Evolutionary conservation across 1,140 invertebrate genomes (phyloP), one percentile per base, ranked within the genome.

Genomic region (Drosophila orena): DNA sequence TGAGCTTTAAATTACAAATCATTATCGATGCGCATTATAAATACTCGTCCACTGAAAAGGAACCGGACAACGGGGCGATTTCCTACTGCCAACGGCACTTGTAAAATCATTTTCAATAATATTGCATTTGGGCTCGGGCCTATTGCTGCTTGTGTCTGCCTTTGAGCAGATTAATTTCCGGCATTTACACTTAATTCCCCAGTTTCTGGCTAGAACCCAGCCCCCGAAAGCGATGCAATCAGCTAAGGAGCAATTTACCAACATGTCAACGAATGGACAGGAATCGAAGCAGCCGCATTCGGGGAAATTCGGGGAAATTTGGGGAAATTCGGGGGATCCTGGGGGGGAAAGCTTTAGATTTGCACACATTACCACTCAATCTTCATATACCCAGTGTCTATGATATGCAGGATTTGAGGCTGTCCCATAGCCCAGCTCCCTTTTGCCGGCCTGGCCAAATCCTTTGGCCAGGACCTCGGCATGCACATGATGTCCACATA

Each of bases 281-380:
- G n/a, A 27, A 50, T 37, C 57, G 43, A 49, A 42, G 30, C 22
- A 52, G 35, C 40, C 52, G 53, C 55, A 52, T 6, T 12, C 30
- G 53, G n/a, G 30, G 11, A 15, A 27, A n/a, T 3, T 30, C 15
- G 27, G 30, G 50, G 60, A n/a, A n/a, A n/a, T n/a, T n/a, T n/a
- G n/a, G n/a, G 30, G 11, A 15, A 27, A n/a, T 3, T 30, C 15
- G 27, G 30, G 50, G 60, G 44, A 70, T 54, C 44, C 58, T 60
- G 35, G 56, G 43, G 38, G 50, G 44, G 50, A 68, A 71, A 86
- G 78, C 74, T 83, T 86, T 88, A 79, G 83, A 88, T 88, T 88
- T 88, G 83, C 83, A 88, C 83, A 88, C 83, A 88, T 88, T 88
- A 88, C 83, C 84, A 88, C 83, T 88, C 83, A 88, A 88, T 86